These are phyloP conservation scores for Melospiza georgiana DNA, from an alignment of 2,113 vertebrate genomes.

Conservation along the genomic window DNA sequence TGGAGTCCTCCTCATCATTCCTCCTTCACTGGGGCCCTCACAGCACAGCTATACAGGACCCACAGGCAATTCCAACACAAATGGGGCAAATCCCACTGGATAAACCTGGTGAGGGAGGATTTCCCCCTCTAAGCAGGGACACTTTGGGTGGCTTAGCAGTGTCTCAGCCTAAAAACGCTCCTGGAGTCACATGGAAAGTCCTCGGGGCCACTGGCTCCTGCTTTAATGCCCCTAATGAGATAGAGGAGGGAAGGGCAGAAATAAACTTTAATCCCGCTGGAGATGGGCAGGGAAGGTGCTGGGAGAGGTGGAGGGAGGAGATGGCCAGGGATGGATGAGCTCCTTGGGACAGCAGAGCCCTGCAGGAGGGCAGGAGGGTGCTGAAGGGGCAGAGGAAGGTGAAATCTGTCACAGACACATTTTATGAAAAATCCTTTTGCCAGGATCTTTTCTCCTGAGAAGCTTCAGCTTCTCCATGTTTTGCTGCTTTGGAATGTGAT, in stretches of 20 bases:
- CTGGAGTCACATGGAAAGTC: conserved; percentile 2
- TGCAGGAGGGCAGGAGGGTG: background rate
- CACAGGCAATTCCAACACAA: background rate
- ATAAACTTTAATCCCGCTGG: conserved; percentile 17
- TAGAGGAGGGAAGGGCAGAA: background rate
- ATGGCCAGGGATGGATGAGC: rapidly evolving
- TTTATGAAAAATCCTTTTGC: no score
- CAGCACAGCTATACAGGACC: background rate
- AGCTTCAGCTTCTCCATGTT: no score
- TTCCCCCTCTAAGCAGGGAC: background rate
- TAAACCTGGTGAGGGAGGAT: rapidly evolving
- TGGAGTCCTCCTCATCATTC: no score
- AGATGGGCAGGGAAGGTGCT: background rate
- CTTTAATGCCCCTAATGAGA: conserved; percentile 54
- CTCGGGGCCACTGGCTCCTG: background rate
- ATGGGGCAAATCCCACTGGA: background rate
- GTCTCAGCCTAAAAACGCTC: background rate
- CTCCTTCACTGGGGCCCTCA: no score
- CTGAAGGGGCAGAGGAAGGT: background rate
- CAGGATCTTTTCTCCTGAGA: no score
- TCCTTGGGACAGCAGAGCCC: background rate
- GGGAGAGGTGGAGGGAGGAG: background rate
- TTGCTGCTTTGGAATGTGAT: no score
- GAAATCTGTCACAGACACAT: background rate
- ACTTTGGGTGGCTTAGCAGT: background rate